Conservation (phyloP, 2,888 invertebrate genomes). For the Volucella zonaria region DNA sequence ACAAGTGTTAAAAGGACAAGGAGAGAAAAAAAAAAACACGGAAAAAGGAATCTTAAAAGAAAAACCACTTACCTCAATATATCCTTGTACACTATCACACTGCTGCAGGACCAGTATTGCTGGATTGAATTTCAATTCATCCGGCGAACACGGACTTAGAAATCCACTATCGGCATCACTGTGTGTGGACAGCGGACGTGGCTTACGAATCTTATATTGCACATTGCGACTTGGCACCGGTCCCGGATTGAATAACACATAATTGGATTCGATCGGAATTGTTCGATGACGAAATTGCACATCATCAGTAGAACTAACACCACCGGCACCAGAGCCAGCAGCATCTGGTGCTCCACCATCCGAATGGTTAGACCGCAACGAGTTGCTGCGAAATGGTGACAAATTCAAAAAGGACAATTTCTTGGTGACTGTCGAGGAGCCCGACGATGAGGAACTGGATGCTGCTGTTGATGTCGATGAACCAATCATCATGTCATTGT, state of each 20-base stretch:
- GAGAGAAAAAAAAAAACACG: neutral
- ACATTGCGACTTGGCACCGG: constrained; percentile 81
- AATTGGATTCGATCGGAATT: constrained; percentile 82
- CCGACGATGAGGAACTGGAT: constrained; percentile 74
- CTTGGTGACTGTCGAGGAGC: constrained; percentile 77
- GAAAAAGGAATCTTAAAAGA: constrained; percentile 2
- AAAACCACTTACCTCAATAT: constrained; percentile 81
- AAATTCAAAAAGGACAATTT: constrained; percentile 80
- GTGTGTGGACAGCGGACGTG: constrained; percentile 81
- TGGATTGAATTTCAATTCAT: constrained; percentile 82
- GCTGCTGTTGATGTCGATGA: constrained; percentile 76
- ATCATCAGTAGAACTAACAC: constrained; percentile 57
- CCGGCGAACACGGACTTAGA: constrained; percentile 86
- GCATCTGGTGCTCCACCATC: constrained; percentile 51
- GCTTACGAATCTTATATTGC: constrained; percentile 81
- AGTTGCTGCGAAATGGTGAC: constrained; percentile 79
- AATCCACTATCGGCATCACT: constrained; percentile 87
- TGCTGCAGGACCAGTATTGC: constrained; percentile 81
- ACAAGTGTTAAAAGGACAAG: constrained; percentile 25
- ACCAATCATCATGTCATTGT: constrained; percentile 77
- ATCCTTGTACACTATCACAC: constrained; percentile 82
- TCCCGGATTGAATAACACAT: constrained; percentile 82
- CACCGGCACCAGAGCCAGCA: constrained; percentile 22
- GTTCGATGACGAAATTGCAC: constrained; percentile 80
- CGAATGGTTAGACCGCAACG: constrained; percentile 73